Percentiles rank a stretch among this genome's conserved stretches.
Evolutionary conservation across 2,888 invertebrate genomes (phyloP).

Genomic region (Pycnomerus fuliginosus): DNA sequence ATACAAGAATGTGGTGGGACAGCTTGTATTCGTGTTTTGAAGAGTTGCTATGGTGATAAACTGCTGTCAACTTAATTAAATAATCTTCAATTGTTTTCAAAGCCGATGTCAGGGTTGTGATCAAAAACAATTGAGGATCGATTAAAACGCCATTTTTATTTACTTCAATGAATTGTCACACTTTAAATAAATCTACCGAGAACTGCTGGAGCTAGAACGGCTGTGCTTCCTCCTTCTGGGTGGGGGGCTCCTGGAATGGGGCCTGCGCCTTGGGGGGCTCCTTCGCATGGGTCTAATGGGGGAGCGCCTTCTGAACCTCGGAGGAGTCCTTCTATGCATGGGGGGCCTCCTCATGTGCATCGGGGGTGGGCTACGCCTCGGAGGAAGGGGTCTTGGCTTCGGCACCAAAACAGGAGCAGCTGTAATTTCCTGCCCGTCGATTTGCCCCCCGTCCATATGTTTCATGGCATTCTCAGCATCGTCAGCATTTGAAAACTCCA

Average conservation of each 20-base stretch:
- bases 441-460: constrained; percentile 99
- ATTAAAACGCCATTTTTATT: too few species aligned
- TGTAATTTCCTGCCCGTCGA: constrained; percentile 94
- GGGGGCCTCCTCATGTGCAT: constrained; percentile 58
- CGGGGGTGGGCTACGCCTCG: constrained; percentile 60
- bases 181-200: too few species aligned
- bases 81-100: too few species aligned
- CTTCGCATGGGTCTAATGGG: constrained; percentile 47
- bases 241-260: constrained; percentile 59
- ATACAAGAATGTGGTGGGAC: too few species aligned
- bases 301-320: constrained; percentile 51
- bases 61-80: too few species aligned
- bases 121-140: too few species aligned
- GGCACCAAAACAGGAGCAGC: constrained; percentile 90
- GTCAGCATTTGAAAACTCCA: constrained; percentile 90
- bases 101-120: too few species aligned
- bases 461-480: constrained; percentile 99
- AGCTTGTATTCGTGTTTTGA: too few species aligned
- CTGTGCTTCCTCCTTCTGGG: constrained; percentile 68
- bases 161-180: too few species aligned
- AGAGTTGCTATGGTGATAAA: too few species aligned
- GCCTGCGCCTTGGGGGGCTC: constrained; percentile 61
- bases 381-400: constrained; percentile 62
- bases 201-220: constrained; percentile 74
- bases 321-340: constrained; percentile 56